Evolutionary conservation across 2,888 invertebrate species (phyloP).

Genomic region (Blomia tropicalis): DNA sequence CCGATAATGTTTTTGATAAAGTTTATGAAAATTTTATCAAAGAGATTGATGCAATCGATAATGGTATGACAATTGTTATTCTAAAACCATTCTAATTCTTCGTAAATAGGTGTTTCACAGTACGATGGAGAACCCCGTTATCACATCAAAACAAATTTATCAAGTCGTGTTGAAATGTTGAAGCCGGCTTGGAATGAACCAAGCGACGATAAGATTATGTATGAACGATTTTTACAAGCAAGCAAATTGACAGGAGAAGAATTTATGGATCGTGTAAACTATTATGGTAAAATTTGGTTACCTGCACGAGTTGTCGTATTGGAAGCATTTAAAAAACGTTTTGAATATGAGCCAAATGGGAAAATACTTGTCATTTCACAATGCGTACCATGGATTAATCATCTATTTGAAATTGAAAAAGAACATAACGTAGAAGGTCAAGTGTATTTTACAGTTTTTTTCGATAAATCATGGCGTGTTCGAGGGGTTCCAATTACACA

Average conservation of each 20-base stretch:
- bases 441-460: slow-evolving; percentile 56
- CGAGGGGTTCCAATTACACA: slow-evolving; percentile 60
- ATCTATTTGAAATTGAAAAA: slow-evolving; percentile 63
- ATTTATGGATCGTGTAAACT: slow-evolving; percentile 50
- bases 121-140: slow-evolving; percentile 40
- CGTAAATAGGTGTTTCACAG: slow-evolving; percentile 23
- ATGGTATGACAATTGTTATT: slow-evolving; percentile 46
- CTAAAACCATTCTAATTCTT: no score
- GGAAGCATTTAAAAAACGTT: slow-evolving; percentile 51
- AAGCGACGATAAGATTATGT: slow-evolving; percentile 18
- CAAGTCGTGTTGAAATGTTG: slow-evolving; percentile 54
- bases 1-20: slow-evolving; percentile 37
- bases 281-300: slow-evolving; percentile 56
- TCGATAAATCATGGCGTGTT: slow-evolving; percentile 58
- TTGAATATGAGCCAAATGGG: slow-evolving; percentile 52
- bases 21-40: slow-evolving; percentile 73
- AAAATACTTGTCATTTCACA: slow-evolving; percentile 55
- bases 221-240: slow-evolving; percentile 54
- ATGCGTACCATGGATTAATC: slow-evolving; percentile 71
- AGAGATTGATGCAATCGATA: slow-evolving; percentile 92
- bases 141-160: slow-evolving; percentile 59
- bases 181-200: slow-evolving; percentile 61
- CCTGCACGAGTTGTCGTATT: slow-evolving; percentile 65
- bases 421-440: slow-evolving; percentile 44
- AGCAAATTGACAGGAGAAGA: slow-evolving; percentile 60